Conservation (phyloP, 2,797 vertebrate genomes). For the Arrhamphus sclerolepis region DNA sequence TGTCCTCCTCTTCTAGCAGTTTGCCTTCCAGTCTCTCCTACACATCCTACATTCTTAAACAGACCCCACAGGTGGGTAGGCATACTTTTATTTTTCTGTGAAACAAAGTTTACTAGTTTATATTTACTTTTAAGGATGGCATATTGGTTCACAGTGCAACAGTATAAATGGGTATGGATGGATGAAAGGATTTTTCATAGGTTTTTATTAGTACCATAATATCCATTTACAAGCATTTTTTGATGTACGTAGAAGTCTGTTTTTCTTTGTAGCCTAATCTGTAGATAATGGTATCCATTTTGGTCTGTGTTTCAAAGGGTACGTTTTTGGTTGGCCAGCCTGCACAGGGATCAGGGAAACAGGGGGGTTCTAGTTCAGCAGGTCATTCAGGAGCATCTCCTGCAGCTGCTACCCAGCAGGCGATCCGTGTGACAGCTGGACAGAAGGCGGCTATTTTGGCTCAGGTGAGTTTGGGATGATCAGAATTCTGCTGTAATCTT, state of each 20-base stretch:
- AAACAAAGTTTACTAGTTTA: no score
- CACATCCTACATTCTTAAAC: conserved; percentile 98
- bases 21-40: conserved; percentile 95
- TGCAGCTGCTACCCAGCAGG: conserved; percentile 86
- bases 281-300: no score
- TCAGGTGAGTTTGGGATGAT: conserved; percentile 82
- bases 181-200: not conserved
- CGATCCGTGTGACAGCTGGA: conserved; percentile 93
- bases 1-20: conserved; percentile 80
- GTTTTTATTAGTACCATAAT: not conserved
- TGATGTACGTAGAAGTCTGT: no score
- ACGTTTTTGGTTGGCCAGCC: conserved; percentile 98
- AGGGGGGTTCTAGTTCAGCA: conserved; percentile 80
- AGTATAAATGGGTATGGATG: not conserved
- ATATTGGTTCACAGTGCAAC: not conserved
- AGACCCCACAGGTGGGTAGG: conserved; percentile 92
- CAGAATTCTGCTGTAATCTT: not conserved
- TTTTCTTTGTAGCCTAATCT: no score
- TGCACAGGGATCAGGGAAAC: conserved; percentile 90
- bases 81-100: not conserved
- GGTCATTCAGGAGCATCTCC: conserved; percentile 84
- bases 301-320: conserved; percentile 78
- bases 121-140: not conserved
- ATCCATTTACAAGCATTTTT: not conserved
- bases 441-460: conserved; percentile 96